phyloP scores from a whole-genome alignment of 2,797 vertebrate genomes.

The Protonibea diacanthus region DNA sequence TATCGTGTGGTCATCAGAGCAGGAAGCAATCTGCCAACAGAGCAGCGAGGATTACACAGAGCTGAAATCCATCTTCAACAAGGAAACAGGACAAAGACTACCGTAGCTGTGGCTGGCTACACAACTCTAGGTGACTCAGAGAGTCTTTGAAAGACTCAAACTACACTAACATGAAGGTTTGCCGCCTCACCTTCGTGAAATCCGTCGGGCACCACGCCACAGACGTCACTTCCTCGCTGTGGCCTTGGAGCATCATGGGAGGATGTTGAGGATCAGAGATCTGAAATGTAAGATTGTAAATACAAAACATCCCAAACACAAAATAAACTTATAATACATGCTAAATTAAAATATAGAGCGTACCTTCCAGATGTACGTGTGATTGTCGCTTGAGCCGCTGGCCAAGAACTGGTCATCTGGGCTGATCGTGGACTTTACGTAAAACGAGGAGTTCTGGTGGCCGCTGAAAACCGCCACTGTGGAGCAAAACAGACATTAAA shows the following conservation, averaged over 20 bases:
- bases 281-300: conserved; percentile 77
- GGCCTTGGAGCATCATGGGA: conserved; percentile 92
- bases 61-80: conserved; percentile 28
- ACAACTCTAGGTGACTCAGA: not conserved
- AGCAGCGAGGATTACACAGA: conserved; percentile 35
- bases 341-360: not conserved
- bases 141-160: not conserved
- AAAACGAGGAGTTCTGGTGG: conserved; percentile 96
- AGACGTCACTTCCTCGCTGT: conserved; percentile 96
- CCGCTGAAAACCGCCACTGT: conserved; percentile 92
- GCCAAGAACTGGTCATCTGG: conserved; percentile 95
- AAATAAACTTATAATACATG: not conserved
- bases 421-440: conserved; percentile 94
- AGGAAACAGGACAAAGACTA: conserved; percentile 10
- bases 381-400: conserved; percentile 94
- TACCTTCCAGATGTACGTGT: conserved; percentile 97
- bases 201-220: conserved; percentile 97
- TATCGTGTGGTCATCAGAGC: conserved; percentile 96
- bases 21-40: conserved; percentile 92
- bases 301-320: not conserved
- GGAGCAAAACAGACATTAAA: not conserved
- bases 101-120: not conserved
- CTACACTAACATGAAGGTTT: not conserved
- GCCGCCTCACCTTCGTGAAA: conserved; percentile 91
- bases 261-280: conserved; percentile 88